Base-by-base conservation (phyloP, 2,113 vertebrate species). In the Bagarius yarrelli region DNA sequence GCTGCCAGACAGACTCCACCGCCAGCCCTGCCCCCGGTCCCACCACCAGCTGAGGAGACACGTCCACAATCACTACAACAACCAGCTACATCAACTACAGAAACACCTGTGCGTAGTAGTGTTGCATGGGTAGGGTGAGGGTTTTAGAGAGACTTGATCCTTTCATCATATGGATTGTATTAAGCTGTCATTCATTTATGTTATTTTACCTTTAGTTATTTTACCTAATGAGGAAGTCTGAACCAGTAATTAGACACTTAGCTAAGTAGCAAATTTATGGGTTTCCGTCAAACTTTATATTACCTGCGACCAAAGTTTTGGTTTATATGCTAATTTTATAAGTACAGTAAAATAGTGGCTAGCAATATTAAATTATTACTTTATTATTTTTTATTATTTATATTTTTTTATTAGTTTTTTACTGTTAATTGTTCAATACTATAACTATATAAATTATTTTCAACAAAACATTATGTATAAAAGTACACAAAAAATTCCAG, bases 11-110 rank as follows among this genome's bases (percentile, higher is more conserved):
- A 91, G 82, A 91, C 89, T 30, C 77, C 82, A 3, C 61, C 40
- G 4, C 32, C 63, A 30, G 25, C 27, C 18, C 59, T 30, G 50
- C 44, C 83, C 27, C 87, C 88, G 0, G 50, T 84, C 8, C 85
- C 83, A 0, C 61, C 86, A 19, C 88, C 85, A 3, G 85, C 83
- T 1, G 87, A 85, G 5, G 88, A 80, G 52, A 82, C 69, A 80
- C 87, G 1, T 4, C 88, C 63, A 53, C 95, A 96, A 76, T 95
- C 97, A 27, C 91, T 98, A n/a, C 97, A 99, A 82, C 96, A 99
- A 83, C 96, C 96, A 78, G 97, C 97, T 86, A 98, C 96, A 59
- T 99, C 98, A 83, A 99, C 97, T 84, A 99, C 97, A 82, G 97
- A 98, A 92, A 98, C 95, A 50, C 96, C 97, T 91, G 98, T 99